Evolutionary conservation across 1,140 invertebrate genomes (phyloP).

Genomic region (Brachionus koreanus): DNA sequence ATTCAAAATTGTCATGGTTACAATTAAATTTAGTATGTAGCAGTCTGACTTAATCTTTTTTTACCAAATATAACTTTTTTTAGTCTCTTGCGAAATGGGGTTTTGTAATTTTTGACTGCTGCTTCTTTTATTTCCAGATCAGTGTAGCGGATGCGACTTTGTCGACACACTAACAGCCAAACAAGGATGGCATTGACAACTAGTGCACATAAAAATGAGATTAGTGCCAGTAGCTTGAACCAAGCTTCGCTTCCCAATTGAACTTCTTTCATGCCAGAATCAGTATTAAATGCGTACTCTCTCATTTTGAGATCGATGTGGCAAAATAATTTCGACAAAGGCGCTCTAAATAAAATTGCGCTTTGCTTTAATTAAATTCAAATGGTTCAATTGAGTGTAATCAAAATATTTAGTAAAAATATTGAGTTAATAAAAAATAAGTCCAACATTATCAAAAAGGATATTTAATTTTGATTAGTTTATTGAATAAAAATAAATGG

Average conservation of each 20-base stretch:
- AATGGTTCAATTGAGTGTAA: no score
- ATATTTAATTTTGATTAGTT: no score
- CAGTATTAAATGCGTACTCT: neutral
- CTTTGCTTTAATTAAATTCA: neutral
- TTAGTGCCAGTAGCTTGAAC: conserved; percentile 14
- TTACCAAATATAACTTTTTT: neutral
- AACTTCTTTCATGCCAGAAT: neutral
- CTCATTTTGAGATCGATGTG: neutral
- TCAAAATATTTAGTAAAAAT: no score
- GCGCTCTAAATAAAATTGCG: neutral
- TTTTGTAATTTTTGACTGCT: neutral
- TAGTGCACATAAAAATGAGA: conserved; percentile 13
- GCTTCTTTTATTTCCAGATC: conserved; percentile 12
- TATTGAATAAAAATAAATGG: no score
- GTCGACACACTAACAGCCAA: neutral
- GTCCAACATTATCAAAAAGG: no score
- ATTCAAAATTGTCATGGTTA: conserved; percentile 8
- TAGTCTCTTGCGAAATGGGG: neutral
- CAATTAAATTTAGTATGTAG: neutral
- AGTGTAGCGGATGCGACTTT: neutral
- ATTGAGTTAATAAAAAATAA: no score
- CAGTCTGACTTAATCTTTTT: neutral
- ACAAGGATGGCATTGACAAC: neutral
- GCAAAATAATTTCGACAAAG: neutral
- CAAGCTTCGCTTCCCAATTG: conserved; percentile 1